Percentiles rank a stretch among this genome's conserved stretches.
Evolutionary conservation across 2,113 vertebrate species (phyloP).

Genomic region (Malurus alboscapulatus): DNA sequence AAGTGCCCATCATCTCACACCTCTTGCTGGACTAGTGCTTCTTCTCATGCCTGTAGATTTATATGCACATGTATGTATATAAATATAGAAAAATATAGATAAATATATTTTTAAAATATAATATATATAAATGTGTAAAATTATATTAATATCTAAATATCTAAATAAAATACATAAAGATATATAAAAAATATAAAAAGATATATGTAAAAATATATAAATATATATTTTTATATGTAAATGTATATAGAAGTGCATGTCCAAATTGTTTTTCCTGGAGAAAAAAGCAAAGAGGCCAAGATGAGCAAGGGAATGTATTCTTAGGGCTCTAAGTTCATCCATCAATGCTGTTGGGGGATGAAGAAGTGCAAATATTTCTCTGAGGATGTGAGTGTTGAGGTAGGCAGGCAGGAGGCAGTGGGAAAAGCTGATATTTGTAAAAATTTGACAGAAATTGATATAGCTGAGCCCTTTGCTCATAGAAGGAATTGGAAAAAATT

Average conservation of each 20-base stretch:
- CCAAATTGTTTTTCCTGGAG: background rate
- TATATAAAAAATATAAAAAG: too few relatives aligned
- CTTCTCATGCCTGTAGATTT: background rate
- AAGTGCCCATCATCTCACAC: background rate
- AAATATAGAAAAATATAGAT: too few relatives aligned
- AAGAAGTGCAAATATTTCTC: background rate
- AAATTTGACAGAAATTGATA: background rate
- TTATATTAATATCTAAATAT: too few relatives aligned
- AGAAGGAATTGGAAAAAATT: background rate
- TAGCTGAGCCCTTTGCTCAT: background rate
- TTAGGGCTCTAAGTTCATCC: background rate
- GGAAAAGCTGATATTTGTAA: background rate
- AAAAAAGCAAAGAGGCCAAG: background rate
- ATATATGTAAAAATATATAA: background rate
- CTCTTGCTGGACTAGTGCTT: background rate
- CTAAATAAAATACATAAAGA: too few relatives aligned
- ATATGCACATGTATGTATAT: fast-evolving
- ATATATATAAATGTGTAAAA: too few relatives aligned
- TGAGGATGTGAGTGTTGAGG: background rate
- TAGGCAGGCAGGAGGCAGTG: background rate
- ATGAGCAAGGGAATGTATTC: background rate
- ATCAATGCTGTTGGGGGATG: background rate
- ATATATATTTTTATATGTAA: too few relatives aligned
- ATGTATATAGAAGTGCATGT: background rate
- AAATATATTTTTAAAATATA: too few relatives aligned